Evolutionary conservation across 2,113 vertebrate species (phyloP).

Genomic region (Daboia siamensis): DNA sequence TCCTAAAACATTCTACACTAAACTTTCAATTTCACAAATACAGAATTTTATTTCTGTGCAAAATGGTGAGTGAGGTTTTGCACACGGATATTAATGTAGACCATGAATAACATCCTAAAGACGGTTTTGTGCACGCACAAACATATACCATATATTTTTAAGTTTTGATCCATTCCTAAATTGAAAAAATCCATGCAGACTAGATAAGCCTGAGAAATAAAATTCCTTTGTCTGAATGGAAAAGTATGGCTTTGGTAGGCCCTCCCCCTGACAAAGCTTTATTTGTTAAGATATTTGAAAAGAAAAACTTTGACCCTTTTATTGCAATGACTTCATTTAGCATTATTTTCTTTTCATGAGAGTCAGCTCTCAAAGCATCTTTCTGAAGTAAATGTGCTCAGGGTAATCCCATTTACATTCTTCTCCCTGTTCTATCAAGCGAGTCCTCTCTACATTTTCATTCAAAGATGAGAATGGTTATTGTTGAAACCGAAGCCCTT

Average conservation of each 20-base stretch:
- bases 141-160: background rate
- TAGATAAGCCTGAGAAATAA: background rate
- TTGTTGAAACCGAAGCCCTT: background rate
- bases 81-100: background rate
- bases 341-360: background rate
- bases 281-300: background rate
- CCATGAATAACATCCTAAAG: background rate
- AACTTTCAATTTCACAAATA: background rate
- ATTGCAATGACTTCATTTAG: background rate
- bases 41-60: background rate
- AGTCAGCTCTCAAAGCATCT: background rate
- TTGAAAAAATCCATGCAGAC: background rate
- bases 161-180: background rate
- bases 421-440: background rate
- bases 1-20: background rate
- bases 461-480: background rate
- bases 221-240: background rate
- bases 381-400: background rate
- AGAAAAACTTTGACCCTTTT: background rate
- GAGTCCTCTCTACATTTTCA: background rate
- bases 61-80: background rate
- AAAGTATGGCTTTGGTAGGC: background rate
- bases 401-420: background rate
- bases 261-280: background rate
- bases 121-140: background rate